Percentiles rank a stretch among this genome's conserved stretches.
Evolutionary conservation across 92 coral and sea anemone species (phyloP).

Genomic region (Phenganax subtilis): DNA sequence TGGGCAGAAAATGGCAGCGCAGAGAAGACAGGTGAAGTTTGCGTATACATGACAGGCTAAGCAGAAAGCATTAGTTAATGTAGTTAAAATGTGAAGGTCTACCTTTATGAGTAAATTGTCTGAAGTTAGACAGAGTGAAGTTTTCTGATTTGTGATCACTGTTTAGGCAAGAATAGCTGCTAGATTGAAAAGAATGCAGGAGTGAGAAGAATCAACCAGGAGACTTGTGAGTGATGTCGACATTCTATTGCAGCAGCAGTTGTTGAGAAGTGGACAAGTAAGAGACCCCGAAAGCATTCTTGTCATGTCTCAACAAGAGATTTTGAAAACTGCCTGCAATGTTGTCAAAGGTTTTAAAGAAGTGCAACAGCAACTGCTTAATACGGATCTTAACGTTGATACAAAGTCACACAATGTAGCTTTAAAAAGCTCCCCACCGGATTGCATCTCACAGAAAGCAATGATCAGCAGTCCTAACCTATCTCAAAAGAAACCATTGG

Average conservation of each 20-base stretch:
- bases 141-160: background rate
- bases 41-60: no score
- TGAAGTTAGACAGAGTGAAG: background rate
- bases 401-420: conserved; percentile 29
- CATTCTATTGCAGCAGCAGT: conserved; percentile 68
- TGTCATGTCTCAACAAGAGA: conserved; percentile 53
- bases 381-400: conserved; percentile 61
- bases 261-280: conserved; percentile 50
- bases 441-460: background rate
- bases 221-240: conserved; percentile 84
- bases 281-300: conserved; percentile 21
- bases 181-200: conserved; percentile 74
- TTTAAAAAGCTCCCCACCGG: conserved; percentile 19
- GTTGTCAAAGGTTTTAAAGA: conserved; percentile 63
- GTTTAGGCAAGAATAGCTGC: conserved; percentile 68
- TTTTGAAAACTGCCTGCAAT: conserved; percentile 68
- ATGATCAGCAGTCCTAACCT: background rate
- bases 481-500: background rate
- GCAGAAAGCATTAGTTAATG: no score
- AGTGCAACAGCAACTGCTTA: conserved; percentile 55
- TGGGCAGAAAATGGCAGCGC: conserved; percentile 62
- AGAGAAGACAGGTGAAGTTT: conserved; percentile 55
- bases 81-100: no score
- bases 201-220: conserved; percentile 82
- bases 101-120: no score